Conservation (phyloP, 2,797 vertebrate species). For the Carcharodon carcharias region DNA sequence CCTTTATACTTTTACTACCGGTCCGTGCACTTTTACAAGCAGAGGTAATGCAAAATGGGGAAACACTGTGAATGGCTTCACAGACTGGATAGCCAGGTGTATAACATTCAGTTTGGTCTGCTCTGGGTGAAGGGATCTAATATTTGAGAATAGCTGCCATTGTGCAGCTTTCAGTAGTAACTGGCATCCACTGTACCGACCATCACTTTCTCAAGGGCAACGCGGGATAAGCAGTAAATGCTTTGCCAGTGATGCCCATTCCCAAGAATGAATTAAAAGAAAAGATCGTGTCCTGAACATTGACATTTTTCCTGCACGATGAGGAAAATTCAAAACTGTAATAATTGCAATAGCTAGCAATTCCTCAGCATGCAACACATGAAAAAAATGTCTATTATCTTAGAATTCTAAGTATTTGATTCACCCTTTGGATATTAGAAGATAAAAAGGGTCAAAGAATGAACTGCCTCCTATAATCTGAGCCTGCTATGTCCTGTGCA, state of each 20-base stretch:
- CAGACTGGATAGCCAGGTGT: neutral
- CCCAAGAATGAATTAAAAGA: neutral
- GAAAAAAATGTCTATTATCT: neutral
- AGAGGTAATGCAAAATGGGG: too few species aligned
- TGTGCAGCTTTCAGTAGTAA: neutral
- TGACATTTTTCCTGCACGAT: neutral
- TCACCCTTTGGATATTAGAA: neutral
- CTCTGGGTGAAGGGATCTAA: neutral
- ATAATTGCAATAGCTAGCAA: neutral
- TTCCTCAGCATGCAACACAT: neutral
- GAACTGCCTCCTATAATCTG: neutral
- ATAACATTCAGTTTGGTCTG: neutral
- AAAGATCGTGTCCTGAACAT: neutral
- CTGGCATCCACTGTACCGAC: neutral
- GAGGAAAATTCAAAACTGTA: neutral
- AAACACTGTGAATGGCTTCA: too few species aligned
- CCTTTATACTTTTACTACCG: neutral
- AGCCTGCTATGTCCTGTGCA: neutral
- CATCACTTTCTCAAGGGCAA: neutral
- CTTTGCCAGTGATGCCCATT: neutral
- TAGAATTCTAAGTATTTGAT: neutral
- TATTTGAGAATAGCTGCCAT: neutral
- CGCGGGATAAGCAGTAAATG: neutral
- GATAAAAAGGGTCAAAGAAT: neutral
- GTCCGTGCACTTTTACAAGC: neutral